Percentiles rank a stretch among this genome's conserved stretches.
Conservation (phyloP, 2,113 vertebrate genomes). For the Prionailurus bengalensis region DNA sequence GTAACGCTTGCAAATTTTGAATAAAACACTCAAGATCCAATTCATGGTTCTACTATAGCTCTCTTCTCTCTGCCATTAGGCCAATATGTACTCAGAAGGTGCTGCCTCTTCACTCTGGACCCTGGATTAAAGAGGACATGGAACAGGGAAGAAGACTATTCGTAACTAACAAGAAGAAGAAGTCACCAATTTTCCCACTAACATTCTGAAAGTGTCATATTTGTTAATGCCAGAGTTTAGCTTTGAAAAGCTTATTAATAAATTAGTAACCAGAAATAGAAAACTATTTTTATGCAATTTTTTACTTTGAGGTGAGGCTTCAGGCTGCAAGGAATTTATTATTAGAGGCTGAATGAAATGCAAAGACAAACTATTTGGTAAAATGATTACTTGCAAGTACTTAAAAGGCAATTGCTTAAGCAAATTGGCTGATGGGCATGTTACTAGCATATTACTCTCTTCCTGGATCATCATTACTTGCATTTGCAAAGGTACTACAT, state of each 20-base stretch:
- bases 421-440: accelerated
- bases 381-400: neutral
- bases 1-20: neutral
- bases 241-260: neutral
- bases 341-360: neutral
- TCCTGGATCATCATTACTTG: neutral
- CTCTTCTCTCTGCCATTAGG: neutral
- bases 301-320: neutral
- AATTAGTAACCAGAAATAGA: neutral
- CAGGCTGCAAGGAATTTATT: neutral
- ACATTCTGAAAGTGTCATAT: neutral
- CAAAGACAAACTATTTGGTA: neutral
- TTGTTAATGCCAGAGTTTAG: neutral
- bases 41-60: neutral
- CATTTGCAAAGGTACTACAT: neutral
- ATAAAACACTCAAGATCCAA: neutral
- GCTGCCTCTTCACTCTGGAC: neutral
- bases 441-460: neutral
- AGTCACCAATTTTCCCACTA: neutral
- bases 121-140: neutral
- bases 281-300: neutral
- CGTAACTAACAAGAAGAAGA: neutral
- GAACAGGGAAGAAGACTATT: neutral
- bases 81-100: accelerated
- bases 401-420: neutral